phyloP scores from a whole-genome alignment of 2,113 vertebrate genomes.

The Fregetta grallaria region DNA sequence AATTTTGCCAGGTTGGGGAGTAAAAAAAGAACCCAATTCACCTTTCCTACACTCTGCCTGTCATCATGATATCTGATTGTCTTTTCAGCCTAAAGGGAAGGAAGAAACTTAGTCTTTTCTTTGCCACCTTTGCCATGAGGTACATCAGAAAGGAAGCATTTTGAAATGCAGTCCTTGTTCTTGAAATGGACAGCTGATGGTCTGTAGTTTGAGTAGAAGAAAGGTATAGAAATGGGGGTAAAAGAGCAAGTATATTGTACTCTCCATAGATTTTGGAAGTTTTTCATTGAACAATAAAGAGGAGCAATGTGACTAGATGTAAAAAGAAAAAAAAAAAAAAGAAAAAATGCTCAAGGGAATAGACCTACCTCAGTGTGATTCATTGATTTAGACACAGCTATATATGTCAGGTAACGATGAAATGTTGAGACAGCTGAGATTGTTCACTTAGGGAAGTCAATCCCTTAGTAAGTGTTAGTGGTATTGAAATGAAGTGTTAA shows the following conservation, averaged over 20 bases:
- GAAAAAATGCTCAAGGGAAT: not conserved
- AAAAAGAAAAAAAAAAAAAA: not conserved
- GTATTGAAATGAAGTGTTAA: constrained; percentile 59
- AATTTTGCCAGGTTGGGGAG: not conserved
- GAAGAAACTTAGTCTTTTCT: not conserved
- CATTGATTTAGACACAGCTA: constrained; percentile 34
- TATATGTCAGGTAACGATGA: constrained; percentile 35
- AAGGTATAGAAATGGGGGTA: not conserved
- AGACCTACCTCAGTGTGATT: constrained; percentile 19
- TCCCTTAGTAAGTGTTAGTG: constrained; percentile 54
- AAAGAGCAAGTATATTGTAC: not conserved
- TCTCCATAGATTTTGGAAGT: not conserved
- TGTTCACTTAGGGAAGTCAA: constrained; percentile 57
- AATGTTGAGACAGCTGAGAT: constrained; percentile 64
- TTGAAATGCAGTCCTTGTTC: not conserved
- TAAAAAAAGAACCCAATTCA: not conserved
- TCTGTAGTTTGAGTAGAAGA: not conserved
- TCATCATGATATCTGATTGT: not conserved
- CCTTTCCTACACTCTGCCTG: not conserved
- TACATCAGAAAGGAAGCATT: not conserved
- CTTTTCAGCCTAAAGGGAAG: not conserved
- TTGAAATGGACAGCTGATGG: not conserved
- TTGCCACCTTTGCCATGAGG: not conserved
- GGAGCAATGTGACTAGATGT: not conserved
- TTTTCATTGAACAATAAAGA: not conserved